Conservation (phyloP, 1,140 invertebrate species). For the Drosophila ficusphila region DNA sequence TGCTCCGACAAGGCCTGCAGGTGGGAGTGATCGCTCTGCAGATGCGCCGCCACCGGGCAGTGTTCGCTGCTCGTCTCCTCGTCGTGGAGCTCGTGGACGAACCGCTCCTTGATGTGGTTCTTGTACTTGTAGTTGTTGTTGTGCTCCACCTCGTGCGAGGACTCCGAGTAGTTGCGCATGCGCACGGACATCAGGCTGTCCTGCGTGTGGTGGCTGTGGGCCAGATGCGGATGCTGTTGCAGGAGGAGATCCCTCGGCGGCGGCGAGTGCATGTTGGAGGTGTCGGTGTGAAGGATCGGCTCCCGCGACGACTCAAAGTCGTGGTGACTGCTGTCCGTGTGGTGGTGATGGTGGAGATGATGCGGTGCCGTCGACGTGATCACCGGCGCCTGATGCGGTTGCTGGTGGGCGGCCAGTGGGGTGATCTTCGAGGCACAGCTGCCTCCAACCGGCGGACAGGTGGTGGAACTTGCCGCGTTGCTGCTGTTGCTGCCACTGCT, state of each 20-base stretch:
- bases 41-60: conserved; percentile 52
- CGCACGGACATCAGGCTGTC: conserved; percentile 65
- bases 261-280: conserved; percentile 83
- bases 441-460: conserved; percentile 37
- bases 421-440: not conserved
- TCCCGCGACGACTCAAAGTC: conserved; percentile 82
- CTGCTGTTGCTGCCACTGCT: conserved; percentile 51
- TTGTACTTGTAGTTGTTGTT: conserved; percentile 95
- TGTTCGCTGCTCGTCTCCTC: conserved; percentile 81
- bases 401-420: conserved; percentile 49
- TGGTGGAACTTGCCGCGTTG: conserved; percentile 63
- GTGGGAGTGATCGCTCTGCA: conserved; percentile 78
- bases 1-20: conserved; percentile 77
- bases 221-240: conserved; percentile 62
- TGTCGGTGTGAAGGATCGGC: conserved; percentile 74
- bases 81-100: conserved; percentile 85
- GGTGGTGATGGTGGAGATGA: conserved; percentile 66
- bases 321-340: conserved; percentile 79
- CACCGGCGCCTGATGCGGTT: conserved; percentile 76
- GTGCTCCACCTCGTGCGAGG: conserved; percentile 84
- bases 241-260: conserved; percentile 70
- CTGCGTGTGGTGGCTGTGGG: conserved; percentile 65
- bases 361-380: conserved; percentile 80
- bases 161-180: conserved; percentile 84
- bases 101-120: conserved; percentile 96